Conservation (phyloP, 2,888 invertebrate species). For the Nycteola revayana region DNA sequence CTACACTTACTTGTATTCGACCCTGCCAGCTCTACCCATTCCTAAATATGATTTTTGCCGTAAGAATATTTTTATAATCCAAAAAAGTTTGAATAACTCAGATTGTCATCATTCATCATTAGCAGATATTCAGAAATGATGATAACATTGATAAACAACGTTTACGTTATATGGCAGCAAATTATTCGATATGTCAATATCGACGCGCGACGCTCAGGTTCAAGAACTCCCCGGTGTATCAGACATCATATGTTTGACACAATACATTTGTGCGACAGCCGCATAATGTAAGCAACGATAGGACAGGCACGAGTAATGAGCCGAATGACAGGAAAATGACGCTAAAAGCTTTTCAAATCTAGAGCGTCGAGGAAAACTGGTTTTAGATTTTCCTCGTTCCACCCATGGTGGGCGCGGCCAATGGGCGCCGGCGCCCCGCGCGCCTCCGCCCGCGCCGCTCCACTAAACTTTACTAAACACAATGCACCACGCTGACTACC, state of each 20-base stretch:
- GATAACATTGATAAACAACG: no score
- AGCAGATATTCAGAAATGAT: no score
- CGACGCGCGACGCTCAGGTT: conserved; percentile 14
- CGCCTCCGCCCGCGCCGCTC: conserved; percentile 42
- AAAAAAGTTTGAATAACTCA: no score
- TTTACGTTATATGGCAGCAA: no score
- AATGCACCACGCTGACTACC: conserved; percentile 29
- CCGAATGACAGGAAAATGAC: conserved; percentile 61
- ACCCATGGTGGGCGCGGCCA: conserved; percentile 73
- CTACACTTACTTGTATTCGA: no score
- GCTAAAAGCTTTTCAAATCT: conserved; percentile 76
- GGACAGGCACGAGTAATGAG: conserved; percentile 48
- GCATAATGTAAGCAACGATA: conserved; percentile 36
- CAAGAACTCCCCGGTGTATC: conserved; percentile 50
- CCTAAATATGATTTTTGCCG: no score
- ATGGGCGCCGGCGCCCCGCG: conserved; percentile 61
- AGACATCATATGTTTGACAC: conserved; percentile 45
- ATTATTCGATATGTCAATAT: no score
- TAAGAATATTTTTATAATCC: no score
- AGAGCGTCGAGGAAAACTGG: conserved; percentile 57
- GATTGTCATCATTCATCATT: no score
- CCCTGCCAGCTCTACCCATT: no score
- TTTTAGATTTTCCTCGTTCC: conserved; percentile 65
- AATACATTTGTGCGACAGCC: conserved; percentile 32
- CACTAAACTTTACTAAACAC: conserved; percentile 46